Evolutionary conservation across 2,888 invertebrate species (phyloP).

Genomic region (Cryptus armator): DNA sequence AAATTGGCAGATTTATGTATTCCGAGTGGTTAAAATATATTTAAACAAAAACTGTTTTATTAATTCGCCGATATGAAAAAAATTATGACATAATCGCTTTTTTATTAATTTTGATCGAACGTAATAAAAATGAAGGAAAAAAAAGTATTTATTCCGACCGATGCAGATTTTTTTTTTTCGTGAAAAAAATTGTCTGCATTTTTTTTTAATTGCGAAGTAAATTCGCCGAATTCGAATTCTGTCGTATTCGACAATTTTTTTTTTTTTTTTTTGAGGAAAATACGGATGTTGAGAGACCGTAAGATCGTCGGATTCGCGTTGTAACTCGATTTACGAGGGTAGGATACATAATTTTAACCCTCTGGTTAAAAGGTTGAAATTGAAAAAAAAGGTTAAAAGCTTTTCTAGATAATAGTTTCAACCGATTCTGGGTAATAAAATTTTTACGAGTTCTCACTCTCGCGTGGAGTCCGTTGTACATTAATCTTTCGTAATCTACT

Average conservation of each 20-base stretch:
- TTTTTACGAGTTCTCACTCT: conserved; percentile 43
- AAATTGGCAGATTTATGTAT: not conserved
- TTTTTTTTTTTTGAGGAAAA: not conserved
- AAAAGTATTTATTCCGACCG: not conserved
- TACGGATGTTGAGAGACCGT: not conserved
- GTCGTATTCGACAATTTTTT: not conserved
- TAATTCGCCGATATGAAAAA: not conserved
- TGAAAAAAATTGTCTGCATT: not conserved
- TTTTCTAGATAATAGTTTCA: conserved; percentile 26
- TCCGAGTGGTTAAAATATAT: not conserved
- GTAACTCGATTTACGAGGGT: conserved; percentile 7
- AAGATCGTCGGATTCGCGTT: not conserved
- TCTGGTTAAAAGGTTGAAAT: not conserved
- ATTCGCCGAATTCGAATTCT: not conserved
- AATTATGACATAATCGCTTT: not conserved
- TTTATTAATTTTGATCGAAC: not conserved
- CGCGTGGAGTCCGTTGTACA: conserved; percentile 14
- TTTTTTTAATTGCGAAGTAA: not conserved
- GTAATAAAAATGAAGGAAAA: not conserved
- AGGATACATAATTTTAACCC: not conserved
- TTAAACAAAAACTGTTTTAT: not conserved
- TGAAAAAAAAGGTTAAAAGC: conserved; percentile 47
- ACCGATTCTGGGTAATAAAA: conserved; percentile 31
- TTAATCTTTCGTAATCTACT: conserved; percentile 28
- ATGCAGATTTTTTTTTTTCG: not conserved